Conservation (phyloP, 2,888 invertebrate genomes). For the Lochmaea capreae region DNA sequence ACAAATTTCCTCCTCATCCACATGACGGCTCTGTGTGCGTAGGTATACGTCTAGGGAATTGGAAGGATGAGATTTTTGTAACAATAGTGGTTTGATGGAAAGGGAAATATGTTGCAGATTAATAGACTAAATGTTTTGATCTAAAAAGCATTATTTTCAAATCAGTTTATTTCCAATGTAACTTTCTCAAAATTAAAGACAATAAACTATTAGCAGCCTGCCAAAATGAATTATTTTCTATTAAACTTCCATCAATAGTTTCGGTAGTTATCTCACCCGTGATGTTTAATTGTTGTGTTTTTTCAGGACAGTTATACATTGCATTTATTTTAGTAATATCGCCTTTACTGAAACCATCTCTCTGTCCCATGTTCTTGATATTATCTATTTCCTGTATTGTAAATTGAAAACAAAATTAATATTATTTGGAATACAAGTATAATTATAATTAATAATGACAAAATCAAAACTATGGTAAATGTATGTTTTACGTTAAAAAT, state of each 20-base stretch:
- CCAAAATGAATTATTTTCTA: conserved; percentile 14
- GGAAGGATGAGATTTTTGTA: too few species aligned
- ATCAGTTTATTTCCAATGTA: not conserved
- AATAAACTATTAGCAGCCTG: conserved; percentile 29
- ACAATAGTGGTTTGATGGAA: too few species aligned
- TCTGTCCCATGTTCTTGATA: conserved; percentile 71
- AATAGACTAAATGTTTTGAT: too few species aligned
- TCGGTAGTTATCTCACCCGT: not conserved
- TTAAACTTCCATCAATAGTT: not conserved
- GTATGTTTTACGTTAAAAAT: too few species aligned
- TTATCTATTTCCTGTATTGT: not conserved
- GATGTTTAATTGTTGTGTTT: conserved; percentile 32
- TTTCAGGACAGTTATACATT: conserved; percentile 77
- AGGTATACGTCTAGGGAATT: too few species aligned
- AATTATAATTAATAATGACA: too few species aligned
- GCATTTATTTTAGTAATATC: conserved; percentile 79
- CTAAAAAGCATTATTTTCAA: not conserved
- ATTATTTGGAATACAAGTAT: not conserved
- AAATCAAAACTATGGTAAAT: too few species aligned
- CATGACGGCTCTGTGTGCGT: too few species aligned
- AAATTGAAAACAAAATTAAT: not conserved
- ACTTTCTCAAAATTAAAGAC: conserved; percentile 19
- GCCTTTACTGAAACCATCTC: conserved; percentile 78
- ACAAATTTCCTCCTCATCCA: too few species aligned
- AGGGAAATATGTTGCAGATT: too few species aligned